Evolutionary conservation across 2,888 invertebrate species (phyloP).

Genomic region (Ernsta delagoae): DNA sequence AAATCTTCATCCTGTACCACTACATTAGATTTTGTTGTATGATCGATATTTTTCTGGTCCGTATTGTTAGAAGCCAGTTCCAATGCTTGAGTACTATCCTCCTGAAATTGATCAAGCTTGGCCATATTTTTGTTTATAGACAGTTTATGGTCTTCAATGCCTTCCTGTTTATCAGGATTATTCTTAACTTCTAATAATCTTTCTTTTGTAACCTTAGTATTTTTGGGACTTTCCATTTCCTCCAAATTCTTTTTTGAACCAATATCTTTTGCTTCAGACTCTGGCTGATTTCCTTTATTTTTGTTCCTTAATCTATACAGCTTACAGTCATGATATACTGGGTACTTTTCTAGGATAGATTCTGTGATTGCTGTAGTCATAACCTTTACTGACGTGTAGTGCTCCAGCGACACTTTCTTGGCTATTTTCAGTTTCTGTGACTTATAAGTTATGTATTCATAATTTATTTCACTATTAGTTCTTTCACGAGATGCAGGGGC

Average conservation of each 20-base stretch:
- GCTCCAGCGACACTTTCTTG: slow-evolving; percentile 62
- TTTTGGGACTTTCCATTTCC: neutral
- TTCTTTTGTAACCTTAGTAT: neutral
- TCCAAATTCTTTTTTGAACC: neutral
- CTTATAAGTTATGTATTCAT: slow-evolving; percentile 58
- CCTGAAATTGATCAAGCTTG: neutral
- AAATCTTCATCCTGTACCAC: no score
- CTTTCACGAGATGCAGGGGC: slow-evolving; percentile 50
- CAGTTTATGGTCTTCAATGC: neutral
- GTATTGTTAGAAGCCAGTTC: no score
- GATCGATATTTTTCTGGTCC: no score
- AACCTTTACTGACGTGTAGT: slow-evolving; percentile 70
- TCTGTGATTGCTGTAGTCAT: slow-evolving; percentile 55
- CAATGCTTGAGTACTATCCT: no score
- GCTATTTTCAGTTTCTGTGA: slow-evolving; percentile 62
- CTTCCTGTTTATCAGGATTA: neutral
- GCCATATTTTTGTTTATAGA: neutral
- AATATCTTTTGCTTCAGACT: no score
- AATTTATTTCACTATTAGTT: slow-evolving; percentile 39
- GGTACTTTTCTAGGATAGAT: slow-evolving; percentile 63
- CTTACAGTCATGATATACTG: slow-evolving; percentile 69
- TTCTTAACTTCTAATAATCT: neutral
- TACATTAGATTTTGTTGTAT: slow-evolving; percentile 28
- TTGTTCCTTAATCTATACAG: slow-evolving; percentile 57
- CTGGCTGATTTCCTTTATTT: slow-evolving; percentile 7